phyloP scores from a whole-genome alignment of 2,888 invertebrate species.

The Mellilla xanthometata region DNA sequence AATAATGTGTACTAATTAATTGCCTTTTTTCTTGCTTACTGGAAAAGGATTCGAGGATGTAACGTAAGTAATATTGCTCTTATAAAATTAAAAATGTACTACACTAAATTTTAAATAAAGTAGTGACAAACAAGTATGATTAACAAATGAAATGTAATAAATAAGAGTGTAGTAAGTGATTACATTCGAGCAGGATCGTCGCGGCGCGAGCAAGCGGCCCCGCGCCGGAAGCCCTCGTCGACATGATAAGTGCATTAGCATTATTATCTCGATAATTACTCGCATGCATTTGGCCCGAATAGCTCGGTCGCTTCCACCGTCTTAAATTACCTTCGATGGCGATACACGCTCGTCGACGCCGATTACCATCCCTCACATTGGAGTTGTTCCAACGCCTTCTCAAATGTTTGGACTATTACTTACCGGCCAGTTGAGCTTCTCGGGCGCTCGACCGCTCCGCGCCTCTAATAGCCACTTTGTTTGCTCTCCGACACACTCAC shows the following conservation, averaged over 20 bases:
- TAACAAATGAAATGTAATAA: not conserved
- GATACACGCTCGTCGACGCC: conserved; percentile 54
- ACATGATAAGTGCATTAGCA: conserved; percentile 82
- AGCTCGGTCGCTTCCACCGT: conserved; percentile 67
- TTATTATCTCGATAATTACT: conserved; percentile 82
- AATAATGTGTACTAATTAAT: too few relatives aligned
- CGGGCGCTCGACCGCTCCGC: conserved; percentile 42
- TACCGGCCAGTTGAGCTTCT: conserved; percentile 58
- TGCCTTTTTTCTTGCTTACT: too few relatives aligned
- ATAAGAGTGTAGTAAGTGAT: not conserved
- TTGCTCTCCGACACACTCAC: conserved; percentile 55
- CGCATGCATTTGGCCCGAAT: conserved; percentile 79
- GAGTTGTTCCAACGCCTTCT: conserved; percentile 50
- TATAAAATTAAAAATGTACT: too few relatives aligned
- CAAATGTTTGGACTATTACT: conserved; percentile 69
- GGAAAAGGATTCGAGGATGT: too few relatives aligned
- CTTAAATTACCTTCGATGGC: conserved; percentile 67
- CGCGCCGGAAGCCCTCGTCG: conserved; percentile 75
- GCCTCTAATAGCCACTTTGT: conserved; percentile 55
- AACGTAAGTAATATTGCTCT: too few relatives aligned
- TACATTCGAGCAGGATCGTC: too few relatives aligned
- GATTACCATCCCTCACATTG: conserved; percentile 47
- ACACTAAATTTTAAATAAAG: too few relatives aligned
- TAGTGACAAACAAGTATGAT: too few relatives aligned
- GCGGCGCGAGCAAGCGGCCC: conserved; percentile 38